These are phyloP conservation scores for Sus cebifrons DNA, from an alignment of 2,797 vertebrate genomes.

Conservation along the genomic window DNA sequence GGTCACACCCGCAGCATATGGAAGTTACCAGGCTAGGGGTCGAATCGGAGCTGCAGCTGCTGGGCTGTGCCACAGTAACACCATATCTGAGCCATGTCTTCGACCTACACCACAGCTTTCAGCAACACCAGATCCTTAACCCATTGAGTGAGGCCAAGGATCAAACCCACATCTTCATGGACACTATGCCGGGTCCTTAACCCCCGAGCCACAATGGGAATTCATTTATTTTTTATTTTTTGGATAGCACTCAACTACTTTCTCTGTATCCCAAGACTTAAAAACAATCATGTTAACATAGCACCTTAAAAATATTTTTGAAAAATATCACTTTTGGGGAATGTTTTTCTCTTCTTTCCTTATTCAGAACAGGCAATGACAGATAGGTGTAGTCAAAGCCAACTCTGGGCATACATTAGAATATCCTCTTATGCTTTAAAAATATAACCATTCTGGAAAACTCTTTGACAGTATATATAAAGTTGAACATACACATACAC, in stretches of 20 bases:
- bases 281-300: neutral
- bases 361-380: constrained; percentile 15
- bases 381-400: neutral
- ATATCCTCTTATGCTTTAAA: constrained; percentile 29
- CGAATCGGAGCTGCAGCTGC: too few species aligned
- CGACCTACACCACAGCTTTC: too few species aligned
- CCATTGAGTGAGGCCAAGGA: too few species aligned
- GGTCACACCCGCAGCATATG: too few species aligned
- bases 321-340: neutral
- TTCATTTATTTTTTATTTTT: neutral
- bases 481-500: neutral
- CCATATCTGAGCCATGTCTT: too few species aligned
- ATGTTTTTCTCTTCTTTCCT: constrained; percentile 21
- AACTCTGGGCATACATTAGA: neutral
- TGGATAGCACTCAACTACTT: neutral
- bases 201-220: too few species aligned
- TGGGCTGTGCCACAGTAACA: too few species aligned
- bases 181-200: too few species aligned
- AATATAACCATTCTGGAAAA: constrained; percentile 45
- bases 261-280: constrained; percentile 20
- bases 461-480: constrained; percentile 27
- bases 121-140: too few species aligned
- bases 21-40: too few species aligned
- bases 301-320: neutral
- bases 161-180: too few species aligned